Evolutionary conservation across 2,113 vertebrate species (phyloP), one percentile per base, ranked within the genome.

Genomic region (Scatophagus argus): DNA sequence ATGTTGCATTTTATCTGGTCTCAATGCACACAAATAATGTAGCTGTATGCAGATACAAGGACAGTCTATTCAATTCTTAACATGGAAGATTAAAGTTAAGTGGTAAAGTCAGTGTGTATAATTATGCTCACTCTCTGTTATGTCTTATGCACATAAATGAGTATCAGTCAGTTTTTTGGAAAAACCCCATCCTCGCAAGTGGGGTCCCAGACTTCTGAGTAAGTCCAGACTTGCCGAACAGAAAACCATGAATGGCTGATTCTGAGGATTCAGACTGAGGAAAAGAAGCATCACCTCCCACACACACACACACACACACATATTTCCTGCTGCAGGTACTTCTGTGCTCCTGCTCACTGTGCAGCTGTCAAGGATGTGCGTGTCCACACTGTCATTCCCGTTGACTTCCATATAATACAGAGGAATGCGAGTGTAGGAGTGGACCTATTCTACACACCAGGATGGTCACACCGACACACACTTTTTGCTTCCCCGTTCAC

Each of bases 351-450:
- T 36, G 70, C 55, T 70, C 72, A 63, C 23, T n/a, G 47, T 81
- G 77, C 78, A 80, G 49, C 78, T 75, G 70, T 60, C 39, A 0
- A 56, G 72, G 60, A 69, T 77, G 75, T 43, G 46, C 32, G n/a
- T 63, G 67, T 87, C 67, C 60, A 43, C 17, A 43, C 74, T 65
- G 69, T 76, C 81, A 61, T 11, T 83, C 77, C 62, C 1, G 54
- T 36, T 58, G 81, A 77, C 81, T 73, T 81, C 38, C 36, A 36
- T 74, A 87, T 69, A 83, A 87, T 86, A 44, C 67, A 39, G 55
- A 89, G 84, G 90, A 93, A 93, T 93, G 79, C 77, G 82, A 66
- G 84, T 8, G 92, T 92, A 77, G 92, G 92, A 87, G 91, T 88
- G 44, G 16, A 32, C 64, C 79, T 51, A 60, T 85, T 91, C 85